Evolutionary conservation across 2,888 invertebrate genomes (phyloP).

Genomic region (Andrena marginata): DNA sequence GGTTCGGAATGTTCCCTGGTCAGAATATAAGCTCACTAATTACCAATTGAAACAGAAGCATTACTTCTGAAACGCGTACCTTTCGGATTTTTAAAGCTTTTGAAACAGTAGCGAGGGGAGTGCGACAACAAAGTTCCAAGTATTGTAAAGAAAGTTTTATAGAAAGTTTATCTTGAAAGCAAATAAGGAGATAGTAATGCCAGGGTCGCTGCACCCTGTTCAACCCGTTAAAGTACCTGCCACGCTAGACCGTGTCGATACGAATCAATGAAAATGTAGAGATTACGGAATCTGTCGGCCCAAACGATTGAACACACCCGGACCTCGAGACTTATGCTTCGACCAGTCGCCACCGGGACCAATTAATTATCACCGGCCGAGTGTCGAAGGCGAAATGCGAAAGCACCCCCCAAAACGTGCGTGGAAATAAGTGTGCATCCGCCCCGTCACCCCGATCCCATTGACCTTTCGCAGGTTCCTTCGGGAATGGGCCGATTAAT

Average conservation of each 20-base stretch:
- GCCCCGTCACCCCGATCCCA: conserved; percentile 72
- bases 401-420: conserved; percentile 48
- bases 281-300: conserved; percentile 22
- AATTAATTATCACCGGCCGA: conserved; percentile 61
- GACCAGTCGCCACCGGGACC: conserved; percentile 58
- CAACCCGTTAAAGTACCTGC: no score
- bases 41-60: neutral
- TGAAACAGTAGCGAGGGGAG: neutral
- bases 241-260: neutral
- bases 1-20: no score
- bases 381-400: conserved; percentile 4
- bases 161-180: neutral
- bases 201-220: no score
- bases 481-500: conserved; percentile 84
- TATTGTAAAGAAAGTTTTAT: neutral
- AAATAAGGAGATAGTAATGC: neutral
- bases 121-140: neutral
- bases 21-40: neutral
- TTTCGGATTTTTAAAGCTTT: neutral
- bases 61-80: neutral
- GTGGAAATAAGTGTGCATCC: conserved; percentile 71
- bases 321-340: conserved; percentile 63
- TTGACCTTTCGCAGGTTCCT: conserved; percentile 84
- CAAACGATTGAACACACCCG: conserved; percentile 29
- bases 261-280: neutral